Conservation (phyloP, 2,113 vertebrate genomes). For the Passer domesticus region DNA sequence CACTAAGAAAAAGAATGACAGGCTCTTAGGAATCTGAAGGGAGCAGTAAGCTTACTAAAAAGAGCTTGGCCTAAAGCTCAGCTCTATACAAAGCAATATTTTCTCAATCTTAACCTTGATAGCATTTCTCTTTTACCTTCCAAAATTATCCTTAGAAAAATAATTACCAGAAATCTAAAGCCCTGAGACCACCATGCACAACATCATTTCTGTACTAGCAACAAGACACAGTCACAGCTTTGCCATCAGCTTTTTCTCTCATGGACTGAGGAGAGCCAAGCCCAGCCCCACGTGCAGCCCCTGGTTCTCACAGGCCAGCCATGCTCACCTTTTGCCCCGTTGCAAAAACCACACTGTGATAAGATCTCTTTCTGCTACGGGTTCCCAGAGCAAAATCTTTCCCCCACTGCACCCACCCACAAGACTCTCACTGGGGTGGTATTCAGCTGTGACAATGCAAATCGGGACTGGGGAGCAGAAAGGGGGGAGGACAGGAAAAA, state of each 20-base stretch:
- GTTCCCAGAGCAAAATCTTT: background rate
- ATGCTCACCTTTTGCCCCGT: background rate
- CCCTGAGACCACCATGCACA: background rate
- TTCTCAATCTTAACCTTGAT: background rate
- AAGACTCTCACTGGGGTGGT: background rate
- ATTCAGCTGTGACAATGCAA: background rate
- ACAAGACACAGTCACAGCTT: background rate
- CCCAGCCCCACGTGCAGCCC: fast-evolving
- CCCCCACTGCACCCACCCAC: background rate
- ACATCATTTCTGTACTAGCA: background rate
- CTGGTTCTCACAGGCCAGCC: background rate
- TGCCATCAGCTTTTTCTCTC: fast-evolving
- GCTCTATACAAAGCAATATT: background rate
- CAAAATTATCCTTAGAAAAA: background rate
- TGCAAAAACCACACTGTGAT: background rate
- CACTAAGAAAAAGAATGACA: background rate
- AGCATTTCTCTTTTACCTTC: background rate
- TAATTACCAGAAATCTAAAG: background rate
- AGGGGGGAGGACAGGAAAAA: background rate
- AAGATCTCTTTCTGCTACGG: background rate
- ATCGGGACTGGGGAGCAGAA: background rate
- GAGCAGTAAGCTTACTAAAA: background rate
- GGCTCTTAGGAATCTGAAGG: background rate
- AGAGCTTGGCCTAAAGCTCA: background rate
- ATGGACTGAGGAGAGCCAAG: background rate